Conservation (phyloP, 2,888 invertebrate genomes). For the Ferdinandea cuprea region DNA sequence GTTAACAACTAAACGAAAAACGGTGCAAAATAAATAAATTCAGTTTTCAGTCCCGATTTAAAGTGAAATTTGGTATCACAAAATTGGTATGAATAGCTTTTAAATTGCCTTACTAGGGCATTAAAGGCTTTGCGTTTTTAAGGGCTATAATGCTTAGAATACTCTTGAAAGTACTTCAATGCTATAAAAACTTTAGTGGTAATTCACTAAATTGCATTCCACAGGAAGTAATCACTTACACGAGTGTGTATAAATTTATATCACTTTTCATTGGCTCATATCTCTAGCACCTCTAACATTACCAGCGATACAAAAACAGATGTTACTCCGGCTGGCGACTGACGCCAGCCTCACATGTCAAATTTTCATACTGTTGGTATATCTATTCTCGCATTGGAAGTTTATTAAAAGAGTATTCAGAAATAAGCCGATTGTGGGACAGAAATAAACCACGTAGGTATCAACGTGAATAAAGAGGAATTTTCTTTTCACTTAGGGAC, state of each 20-base stretch:
- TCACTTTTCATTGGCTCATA: background rate
- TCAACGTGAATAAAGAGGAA: constrained; percentile 1
- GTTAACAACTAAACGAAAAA: no score
- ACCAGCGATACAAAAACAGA: background rate
- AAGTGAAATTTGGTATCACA: no score
- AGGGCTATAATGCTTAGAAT: no score
- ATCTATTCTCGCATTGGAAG: constrained; percentile 23
- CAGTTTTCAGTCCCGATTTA: no score
- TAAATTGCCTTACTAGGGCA: no score
- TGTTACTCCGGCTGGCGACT: constrained; percentile 11
- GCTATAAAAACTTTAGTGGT: background rate
- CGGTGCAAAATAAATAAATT: no score
- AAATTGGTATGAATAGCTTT: no score
- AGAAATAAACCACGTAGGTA: constrained; percentile 39
- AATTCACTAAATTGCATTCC: background rate
- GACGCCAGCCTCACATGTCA: constrained; percentile 22
- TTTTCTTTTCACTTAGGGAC: constrained; percentile 11
- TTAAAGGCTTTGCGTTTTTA: no score
- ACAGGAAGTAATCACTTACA: background rate
- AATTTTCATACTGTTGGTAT: constrained; percentile 14
- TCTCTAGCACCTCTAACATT: background rate
- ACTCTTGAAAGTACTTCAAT: background rate
- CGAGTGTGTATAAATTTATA: background rate
- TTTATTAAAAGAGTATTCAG: constrained; percentile 24
- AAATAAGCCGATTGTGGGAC: constrained; percentile 40